Conservation (phyloP, 1,140 invertebrate genomes). For the Aphis craccivora region DNA sequence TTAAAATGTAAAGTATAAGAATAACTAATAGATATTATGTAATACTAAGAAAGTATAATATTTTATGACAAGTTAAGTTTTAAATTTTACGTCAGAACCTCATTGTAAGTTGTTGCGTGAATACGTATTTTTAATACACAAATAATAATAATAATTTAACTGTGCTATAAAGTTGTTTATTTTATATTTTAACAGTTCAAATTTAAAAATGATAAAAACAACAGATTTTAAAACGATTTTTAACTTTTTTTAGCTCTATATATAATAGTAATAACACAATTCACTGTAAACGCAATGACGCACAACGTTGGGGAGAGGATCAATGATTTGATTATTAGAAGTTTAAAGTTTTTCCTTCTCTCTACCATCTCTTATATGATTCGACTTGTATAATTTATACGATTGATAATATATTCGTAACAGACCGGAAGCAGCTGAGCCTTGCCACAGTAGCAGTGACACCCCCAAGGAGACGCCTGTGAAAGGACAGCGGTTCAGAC, state of each 20-base stretch:
- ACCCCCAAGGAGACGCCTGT: background rate
- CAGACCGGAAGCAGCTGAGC: conserved; percentile 15
- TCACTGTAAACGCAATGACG: too few relatives aligned
- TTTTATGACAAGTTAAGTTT: background rate
- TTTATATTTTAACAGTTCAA: too few relatives aligned
- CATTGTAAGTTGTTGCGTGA: background rate
- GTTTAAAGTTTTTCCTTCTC: background rate
- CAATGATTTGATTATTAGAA: too few relatives aligned
- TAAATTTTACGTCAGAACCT: background rate
- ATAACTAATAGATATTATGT: background rate
- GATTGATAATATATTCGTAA: background rate
- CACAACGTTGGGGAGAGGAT: too few relatives aligned
- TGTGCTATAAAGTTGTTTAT: too few relatives aligned
- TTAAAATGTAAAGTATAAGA: too few relatives aligned
- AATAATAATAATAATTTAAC: too few relatives aligned
- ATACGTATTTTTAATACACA: too few relatives aligned
- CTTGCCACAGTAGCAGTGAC: background rate
- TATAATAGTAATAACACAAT: too few relatives aligned
- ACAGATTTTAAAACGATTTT: too few relatives aligned
- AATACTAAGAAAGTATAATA: background rate
- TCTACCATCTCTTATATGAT: background rate
- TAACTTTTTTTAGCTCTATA: too few relatives aligned
- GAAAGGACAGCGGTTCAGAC: conserved; percentile 40
- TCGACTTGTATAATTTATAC: background rate
- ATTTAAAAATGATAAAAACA: too few relatives aligned